Percentiles rank a stretch among this genome's conserved stretches.
Conservation (phyloP, 2,888 invertebrate genomes). For the Rotaria sp. region DNA sequence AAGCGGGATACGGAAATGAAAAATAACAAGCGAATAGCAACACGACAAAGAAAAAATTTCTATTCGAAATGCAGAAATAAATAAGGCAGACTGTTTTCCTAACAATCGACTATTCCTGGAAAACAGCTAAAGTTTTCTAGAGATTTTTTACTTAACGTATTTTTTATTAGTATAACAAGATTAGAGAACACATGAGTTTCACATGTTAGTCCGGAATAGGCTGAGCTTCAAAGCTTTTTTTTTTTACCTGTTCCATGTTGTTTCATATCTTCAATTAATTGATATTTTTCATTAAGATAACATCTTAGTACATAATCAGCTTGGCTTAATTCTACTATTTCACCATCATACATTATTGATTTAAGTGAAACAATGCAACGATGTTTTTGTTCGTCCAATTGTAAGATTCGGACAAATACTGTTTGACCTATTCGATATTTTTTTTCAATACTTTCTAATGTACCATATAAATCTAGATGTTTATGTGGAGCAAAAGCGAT, state of each 20-base stretch:
- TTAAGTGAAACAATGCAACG: slow-evolving; percentile 28
- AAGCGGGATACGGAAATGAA: too few relatives aligned
- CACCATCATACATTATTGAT: neutral
- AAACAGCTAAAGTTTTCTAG: too few relatives aligned
- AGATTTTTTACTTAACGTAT: too few relatives aligned
- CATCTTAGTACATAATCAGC: neutral
- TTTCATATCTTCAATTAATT: neutral
- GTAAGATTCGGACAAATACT: slow-evolving; percentile 31
- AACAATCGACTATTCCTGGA: too few relatives aligned
- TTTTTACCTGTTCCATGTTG: neutral
- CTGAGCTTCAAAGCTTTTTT: too few relatives aligned
- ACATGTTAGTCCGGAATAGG: too few relatives aligned
- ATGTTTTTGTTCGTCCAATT: slow-evolving; percentile 33
- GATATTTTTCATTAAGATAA: slow-evolving; percentile 1
- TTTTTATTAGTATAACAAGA: too few relatives aligned
- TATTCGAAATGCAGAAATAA: too few relatives aligned
- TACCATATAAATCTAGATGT: neutral
- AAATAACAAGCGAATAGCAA: too few relatives aligned
- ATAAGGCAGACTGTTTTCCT: too few relatives aligned
- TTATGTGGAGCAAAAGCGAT: slow-evolving; percentile 31
- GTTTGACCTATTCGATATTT: slow-evolving; percentile 34
- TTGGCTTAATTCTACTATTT: neutral
- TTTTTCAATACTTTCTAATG: neutral
- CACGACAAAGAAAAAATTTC: too few relatives aligned
- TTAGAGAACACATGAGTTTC: too few relatives aligned